phyloP scores from a whole-genome alignment of 2,113 vertebrate genomes.

The Silurus glanis region DNA sequence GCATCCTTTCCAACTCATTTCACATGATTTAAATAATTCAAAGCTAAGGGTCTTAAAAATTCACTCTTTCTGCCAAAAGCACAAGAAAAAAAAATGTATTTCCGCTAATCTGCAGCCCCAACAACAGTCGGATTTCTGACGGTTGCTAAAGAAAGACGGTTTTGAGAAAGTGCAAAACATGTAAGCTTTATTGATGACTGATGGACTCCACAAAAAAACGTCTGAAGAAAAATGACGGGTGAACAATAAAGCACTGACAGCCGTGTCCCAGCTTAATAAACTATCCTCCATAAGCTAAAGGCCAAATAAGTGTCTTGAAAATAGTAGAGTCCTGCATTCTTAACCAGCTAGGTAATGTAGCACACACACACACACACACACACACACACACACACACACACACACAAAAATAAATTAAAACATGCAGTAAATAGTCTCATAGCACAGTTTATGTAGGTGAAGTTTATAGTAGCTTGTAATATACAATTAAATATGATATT shows the following conservation, averaged over 20 bases:
- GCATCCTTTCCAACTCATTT: slow-evolving; percentile 31
- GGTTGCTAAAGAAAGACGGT: background rate
- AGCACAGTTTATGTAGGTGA: background rate
- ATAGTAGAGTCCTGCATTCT: background rate
- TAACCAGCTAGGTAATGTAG: background rate
- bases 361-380: background rate
- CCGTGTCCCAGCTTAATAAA: slow-evolving; percentile 23
- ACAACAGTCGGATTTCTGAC: slow-evolving; percentile 12
- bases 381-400: background rate
- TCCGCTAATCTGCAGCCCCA: slow-evolving; percentile 42
- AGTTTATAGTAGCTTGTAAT: background rate
- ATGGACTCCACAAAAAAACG: slow-evolving; percentile 11
- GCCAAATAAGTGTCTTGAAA: slow-evolving; percentile 6
- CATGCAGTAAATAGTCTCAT: background rate
- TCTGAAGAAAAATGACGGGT: slow-evolving; percentile 27
- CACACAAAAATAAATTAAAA: background rate
- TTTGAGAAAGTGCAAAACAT: slow-evolving; percentile 20
- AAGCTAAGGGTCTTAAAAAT: slow-evolving; percentile 24
- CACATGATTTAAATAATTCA: slow-evolving; percentile 37
- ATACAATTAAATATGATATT: too few species aligned
- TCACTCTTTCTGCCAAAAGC: slow-evolving; percentile 8
- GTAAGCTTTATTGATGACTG: slow-evolving; percentile 26
- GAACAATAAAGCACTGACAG: slow-evolving; percentile 24
- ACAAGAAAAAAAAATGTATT: slow-evolving; percentile 21
- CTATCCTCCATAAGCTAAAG: background rate